Conservation (phyloP, 2,113 vertebrate species). For the Trogon surrucura region DNA sequence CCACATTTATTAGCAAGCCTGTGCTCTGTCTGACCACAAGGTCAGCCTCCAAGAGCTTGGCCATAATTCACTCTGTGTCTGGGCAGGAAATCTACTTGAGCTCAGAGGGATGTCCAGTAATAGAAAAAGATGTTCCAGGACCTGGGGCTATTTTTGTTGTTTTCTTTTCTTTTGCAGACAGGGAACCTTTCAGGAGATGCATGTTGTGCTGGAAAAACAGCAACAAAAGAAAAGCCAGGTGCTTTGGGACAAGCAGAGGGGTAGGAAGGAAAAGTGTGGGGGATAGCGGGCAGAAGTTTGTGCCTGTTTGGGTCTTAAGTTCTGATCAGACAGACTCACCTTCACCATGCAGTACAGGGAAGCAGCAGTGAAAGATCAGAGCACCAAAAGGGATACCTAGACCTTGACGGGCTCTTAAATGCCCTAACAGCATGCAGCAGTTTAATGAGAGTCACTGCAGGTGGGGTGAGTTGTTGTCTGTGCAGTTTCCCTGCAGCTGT, state of each 20-base stretch:
- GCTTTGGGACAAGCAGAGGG: not conserved
- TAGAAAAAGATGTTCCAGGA: constrained; percentile 43
- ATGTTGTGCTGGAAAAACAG: not conserved
- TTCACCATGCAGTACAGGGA: not conserved
- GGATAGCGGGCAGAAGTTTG: not conserved
- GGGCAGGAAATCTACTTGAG: constrained; percentile 54
- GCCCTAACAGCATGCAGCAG: not conserved
- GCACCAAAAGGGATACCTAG: not conserved
- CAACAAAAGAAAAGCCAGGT: not conserved
- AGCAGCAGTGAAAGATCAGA: not conserved
- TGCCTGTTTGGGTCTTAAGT: not conserved
- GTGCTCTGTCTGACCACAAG: constrained; percentile 53
- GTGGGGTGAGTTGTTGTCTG: not conserved
- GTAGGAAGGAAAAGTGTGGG: not conserved
- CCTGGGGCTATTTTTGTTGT: constrained; percentile 27
- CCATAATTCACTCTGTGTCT: constrained; percentile 47
- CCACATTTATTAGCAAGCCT: constrained; percentile 54
- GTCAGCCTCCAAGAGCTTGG: constrained; percentile 32
- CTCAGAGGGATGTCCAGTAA: constrained; percentile 61
- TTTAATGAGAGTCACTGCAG: not conserved
- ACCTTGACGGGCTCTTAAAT: not conserved
- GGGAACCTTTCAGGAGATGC: not conserved
- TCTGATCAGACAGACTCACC: not conserved
- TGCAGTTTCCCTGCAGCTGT: not conserved
- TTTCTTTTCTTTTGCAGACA: constrained; percentile 26